Base-by-base conservation (phyloP, 2,888 invertebrate genomes). In the Sesamia inferens region DNA sequence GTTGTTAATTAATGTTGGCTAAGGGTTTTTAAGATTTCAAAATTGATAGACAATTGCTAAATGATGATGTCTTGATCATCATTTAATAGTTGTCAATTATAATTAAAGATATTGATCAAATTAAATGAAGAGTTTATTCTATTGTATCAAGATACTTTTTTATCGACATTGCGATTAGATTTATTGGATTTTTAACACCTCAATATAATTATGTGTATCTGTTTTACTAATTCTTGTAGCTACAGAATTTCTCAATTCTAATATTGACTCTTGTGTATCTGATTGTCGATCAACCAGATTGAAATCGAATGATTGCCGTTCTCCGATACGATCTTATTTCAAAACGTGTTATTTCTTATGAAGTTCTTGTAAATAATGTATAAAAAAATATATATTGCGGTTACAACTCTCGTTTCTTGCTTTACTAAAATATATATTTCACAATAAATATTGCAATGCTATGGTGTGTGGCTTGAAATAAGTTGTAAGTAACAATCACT, bases 151-250 rank as follows among this genome's bases (percentile, higher is more conserved):
- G n/a, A 69, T 51, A 54, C 4, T 42, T 68, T 31, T 68, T 78
- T 82, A 78, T 74, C 73, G 63, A 68, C 74, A 59, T 62, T 51
- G 14, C 65, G 48, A 79, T 82, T 83, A 69, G 31, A 68, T 71
- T 79, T 67, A 83, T 79, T 82, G 66, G 11, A 44, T 76, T 69
- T 83, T 71, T 83, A 79, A 83, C 79, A 79, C 76, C 78, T 78
- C 67, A 31, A 67, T 66, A 44, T 69, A 81, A 78, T 81, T 74
- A 70, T 78, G 59, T 71, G n/a, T 81, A 68, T 82, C 67, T 69
- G 71, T 78, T 69, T 78, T 55, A 68, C 14, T 51, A 68, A 68
- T 72, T 72, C 39, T 69, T 11, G 31, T 65, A n/a, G 68, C 24
- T 66, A 22, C 55, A 78, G 42, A 13, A 72, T 81, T 81, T 78